These are phyloP conservation scores for Trachelus troglodyta DNA, from an alignment of 2,888 invertebrate species.

Conservation along the genomic window DNA sequence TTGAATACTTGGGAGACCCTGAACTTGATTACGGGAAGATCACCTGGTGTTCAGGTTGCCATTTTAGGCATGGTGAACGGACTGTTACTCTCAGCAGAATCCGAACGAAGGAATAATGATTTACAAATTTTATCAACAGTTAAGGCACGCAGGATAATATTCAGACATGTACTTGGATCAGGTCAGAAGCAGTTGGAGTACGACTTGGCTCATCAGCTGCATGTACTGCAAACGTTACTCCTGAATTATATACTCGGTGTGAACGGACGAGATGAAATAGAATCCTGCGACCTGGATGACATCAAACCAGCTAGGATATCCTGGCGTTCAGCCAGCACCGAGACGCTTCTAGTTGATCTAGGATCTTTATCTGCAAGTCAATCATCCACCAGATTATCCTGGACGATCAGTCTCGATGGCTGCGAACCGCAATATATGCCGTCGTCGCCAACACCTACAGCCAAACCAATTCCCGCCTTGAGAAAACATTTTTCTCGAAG, in stretches of 20 bases:
- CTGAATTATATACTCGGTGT: constrained; percentile 15
- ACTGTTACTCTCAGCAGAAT: constrained; percentile 11
- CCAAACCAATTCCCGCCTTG: constrained; percentile 7
- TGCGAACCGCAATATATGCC: constrained; percentile 14
- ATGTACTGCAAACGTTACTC: constrained; percentile 20
- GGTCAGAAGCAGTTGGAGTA: constrained; percentile 12
- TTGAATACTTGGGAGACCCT: constrained; percentile 16
- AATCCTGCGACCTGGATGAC: background rate
- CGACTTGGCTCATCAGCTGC: constrained; percentile 18
- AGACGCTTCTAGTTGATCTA: constrained; percentile 11
- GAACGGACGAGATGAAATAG: constrained; percentile 4
- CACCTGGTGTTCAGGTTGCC: constrained; percentile 16
- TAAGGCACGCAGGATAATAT: constrained; percentile 14
- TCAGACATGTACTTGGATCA: constrained; percentile 20
- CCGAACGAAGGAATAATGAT: constrained; percentile 12
- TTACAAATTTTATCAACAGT: constrained; percentile 6
- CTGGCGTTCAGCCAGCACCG: constrained; percentile 18
- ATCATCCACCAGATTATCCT: constrained; percentile 6
- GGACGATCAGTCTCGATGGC: constrained; percentile 15
- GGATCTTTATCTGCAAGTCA: constrained; percentile 6
- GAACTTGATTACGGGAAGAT: constrained; percentile 13
- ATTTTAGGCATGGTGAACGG: constrained; percentile 19
- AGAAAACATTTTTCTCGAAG: constrained; percentile 9
- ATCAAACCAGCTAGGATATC: background rate
- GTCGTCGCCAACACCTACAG: constrained; percentile 13